Conservation (phyloP, 2,888 invertebrate species). For the Orchestes rusci region DNA sequence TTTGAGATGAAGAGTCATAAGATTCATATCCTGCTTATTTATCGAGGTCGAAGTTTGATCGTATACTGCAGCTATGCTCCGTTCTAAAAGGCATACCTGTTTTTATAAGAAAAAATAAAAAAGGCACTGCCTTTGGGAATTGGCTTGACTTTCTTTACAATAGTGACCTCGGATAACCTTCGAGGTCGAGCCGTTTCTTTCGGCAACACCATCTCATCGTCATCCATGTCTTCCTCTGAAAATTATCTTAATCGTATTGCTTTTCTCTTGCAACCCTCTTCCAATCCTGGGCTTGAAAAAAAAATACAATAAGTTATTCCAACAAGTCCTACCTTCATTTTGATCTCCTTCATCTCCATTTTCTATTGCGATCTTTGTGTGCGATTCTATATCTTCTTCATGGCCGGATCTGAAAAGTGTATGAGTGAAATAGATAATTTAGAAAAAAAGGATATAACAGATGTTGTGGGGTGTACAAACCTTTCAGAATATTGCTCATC, state of each 20-base stretch:
- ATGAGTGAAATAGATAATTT: too few relatives aligned
- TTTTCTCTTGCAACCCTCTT: slow-evolving; percentile 6
- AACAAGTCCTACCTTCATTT: slow-evolving; percentile 29
- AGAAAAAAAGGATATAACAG: neutral
- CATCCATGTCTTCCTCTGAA: slow-evolving; percentile 44
- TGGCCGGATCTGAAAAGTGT: slow-evolving; percentile 53
- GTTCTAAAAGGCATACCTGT: slow-evolving; percentile 67
- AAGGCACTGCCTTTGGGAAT: slow-evolving; percentile 87
- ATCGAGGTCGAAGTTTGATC: too few relatives aligned
- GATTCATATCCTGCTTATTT: too few relatives aligned
- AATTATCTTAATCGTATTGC: slow-evolving; percentile 34
- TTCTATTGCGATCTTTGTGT: slow-evolving; percentile 62
- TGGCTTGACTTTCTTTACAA: slow-evolving; percentile 78
- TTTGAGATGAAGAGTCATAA: too few relatives aligned
- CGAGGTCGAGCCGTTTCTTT: slow-evolving; percentile 69
- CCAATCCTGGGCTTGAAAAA: slow-evolving; percentile 8
- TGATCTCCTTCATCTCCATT: slow-evolving; percentile 60
- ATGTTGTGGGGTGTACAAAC: slow-evolving; percentile 37
- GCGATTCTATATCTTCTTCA: slow-evolving; percentile 66
- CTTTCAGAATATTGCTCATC: slow-evolving; percentile 55
- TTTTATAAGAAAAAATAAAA: slow-evolving; percentile 88
- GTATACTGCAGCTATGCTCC: slow-evolving; percentile 44
- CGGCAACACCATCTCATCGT: slow-evolving; percentile 40
- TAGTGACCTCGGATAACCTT: slow-evolving; percentile 79
- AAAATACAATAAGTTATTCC: neutral